These are phyloP conservation scores for Dreissena rostriformis DNA, from an alignment of 1,140 invertebrate genomes.

Conservation along the genomic window DNA sequence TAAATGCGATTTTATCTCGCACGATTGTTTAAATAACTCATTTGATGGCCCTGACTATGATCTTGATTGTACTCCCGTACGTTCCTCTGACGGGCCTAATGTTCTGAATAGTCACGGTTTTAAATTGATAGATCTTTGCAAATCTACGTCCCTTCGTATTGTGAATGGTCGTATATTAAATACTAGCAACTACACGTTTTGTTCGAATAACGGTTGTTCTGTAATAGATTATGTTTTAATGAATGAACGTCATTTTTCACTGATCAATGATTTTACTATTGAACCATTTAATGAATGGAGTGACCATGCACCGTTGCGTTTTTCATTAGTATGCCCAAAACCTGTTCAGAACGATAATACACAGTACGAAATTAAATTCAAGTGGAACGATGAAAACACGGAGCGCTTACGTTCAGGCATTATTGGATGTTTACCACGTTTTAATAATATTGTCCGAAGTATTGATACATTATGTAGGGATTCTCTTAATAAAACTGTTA, in stretches of 20 bases:
- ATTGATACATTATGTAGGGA: no score
- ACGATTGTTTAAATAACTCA: neutral
- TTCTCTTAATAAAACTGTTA: no score
- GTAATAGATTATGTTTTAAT: neutral
- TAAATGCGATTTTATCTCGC: neutral
- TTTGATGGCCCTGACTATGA: constrained; percentile 20
- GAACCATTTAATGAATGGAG: constrained; percentile 20
- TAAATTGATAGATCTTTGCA: constrained; percentile 23
- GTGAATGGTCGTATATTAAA: constrained; percentile 1
- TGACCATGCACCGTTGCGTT: constrained; percentile 1
- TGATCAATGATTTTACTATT: constrained; percentile 16
- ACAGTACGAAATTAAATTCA: no score
- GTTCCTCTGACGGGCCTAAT: constrained; percentile 9
- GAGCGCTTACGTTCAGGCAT: no score
- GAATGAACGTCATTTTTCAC: neutral
- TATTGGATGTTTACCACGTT: no score
- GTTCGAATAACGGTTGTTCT: neutral
- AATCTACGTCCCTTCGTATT: constrained; percentile 7
- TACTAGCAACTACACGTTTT: constrained; percentile 7
- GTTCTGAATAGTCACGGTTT: neutral
- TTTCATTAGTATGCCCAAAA: no score
- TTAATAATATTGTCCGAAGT: no score
- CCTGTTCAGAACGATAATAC: no score
- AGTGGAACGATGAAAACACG: no score
- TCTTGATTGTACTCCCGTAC: neutral